Percentiles rank a stretch among this genome's conserved stretches.
These are phyloP conservation scores for Merluccius polli DNA, from an alignment of 2,797 vertebrate genomes.

Conservation along the genomic window DNA sequence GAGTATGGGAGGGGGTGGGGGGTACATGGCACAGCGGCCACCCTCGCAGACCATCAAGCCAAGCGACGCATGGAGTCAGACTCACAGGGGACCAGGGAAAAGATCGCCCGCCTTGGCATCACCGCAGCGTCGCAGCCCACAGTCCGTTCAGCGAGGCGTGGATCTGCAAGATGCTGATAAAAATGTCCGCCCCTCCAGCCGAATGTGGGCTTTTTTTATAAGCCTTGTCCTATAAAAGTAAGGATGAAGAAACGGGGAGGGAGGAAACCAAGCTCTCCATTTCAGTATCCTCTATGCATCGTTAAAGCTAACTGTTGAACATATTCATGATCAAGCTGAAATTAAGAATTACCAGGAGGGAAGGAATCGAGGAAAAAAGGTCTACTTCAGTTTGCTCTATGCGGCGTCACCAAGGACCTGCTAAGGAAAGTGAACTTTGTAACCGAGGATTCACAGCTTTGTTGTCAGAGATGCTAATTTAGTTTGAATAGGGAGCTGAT, in stretches of 20 bases:
- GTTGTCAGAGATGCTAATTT: background rate
- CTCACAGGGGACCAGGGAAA: too few relatives aligned
- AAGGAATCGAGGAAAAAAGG: too few relatives aligned
- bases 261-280: background rate
- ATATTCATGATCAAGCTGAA: background rate
- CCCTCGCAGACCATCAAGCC: too few relatives aligned
- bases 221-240: background rate
- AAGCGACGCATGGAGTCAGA: too few relatives aligned
- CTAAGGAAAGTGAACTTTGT: background rate
- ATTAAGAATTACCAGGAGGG: background rate
- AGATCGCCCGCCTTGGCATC: too few relatives aligned
- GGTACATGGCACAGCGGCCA: too few relatives aligned
- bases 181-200: conserved; percentile 41
- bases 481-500: background rate
- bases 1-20: background rate
- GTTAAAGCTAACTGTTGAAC: background rate
- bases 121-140: background rate
- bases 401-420: background rate
- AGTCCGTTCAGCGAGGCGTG: conserved; percentile 41
- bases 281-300: background rate
- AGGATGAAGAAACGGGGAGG: background rate
- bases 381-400: background rate
- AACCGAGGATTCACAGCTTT: background rate
- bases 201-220: background rate
- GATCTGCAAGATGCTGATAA: conserved; percentile 60